Evolutionary conservation across 1,140 invertebrate genomes (phyloP).

Genomic region (Cepaea nemoralis): DNA sequence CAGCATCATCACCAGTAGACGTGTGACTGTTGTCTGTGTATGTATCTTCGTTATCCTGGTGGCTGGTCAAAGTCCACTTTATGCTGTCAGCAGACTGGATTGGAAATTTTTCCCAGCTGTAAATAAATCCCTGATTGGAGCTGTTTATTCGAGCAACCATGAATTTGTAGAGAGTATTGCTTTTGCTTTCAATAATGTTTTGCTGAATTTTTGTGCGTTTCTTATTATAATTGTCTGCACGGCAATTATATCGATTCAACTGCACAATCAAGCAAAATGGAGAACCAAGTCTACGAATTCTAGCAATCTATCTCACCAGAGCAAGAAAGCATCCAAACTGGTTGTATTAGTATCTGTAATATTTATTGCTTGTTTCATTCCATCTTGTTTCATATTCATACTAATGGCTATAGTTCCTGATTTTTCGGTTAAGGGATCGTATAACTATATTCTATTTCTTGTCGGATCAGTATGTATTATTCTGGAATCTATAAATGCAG

Average conservation of each 20-base stretch:
- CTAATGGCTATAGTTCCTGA: too few species aligned
- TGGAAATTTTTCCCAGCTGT: background rate
- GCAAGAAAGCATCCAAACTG: background rate
- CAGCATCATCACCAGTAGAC: too few species aligned
- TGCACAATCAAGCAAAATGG: conserved; percentile 6
- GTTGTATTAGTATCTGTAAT: background rate
- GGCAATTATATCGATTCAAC: background rate
- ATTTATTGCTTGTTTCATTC: conserved; percentile 5
- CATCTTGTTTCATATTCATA: too few species aligned
- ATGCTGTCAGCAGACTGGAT: background rate
- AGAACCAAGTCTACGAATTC: background rate
- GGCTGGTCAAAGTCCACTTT: background rate
- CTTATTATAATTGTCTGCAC: conserved; percentile 10
- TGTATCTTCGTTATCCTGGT: background rate
- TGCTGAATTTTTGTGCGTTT: background rate
- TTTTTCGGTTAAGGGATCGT: too few species aligned
- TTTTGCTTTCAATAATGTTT: background rate
- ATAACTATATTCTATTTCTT: too few species aligned
- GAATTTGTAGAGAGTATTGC: background rate
- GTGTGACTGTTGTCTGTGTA: background rate
- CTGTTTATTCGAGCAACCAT: background rate
- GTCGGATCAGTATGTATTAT: too few species aligned
- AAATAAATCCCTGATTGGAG: background rate
- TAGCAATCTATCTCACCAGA: too few species aligned
- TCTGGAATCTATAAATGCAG: too few species aligned